Percentiles rank a stretch among this genome's conserved stretches.
Conservation (phyloP, 2,113 vertebrate species). For the Forbesichthys agassizii region DNA sequence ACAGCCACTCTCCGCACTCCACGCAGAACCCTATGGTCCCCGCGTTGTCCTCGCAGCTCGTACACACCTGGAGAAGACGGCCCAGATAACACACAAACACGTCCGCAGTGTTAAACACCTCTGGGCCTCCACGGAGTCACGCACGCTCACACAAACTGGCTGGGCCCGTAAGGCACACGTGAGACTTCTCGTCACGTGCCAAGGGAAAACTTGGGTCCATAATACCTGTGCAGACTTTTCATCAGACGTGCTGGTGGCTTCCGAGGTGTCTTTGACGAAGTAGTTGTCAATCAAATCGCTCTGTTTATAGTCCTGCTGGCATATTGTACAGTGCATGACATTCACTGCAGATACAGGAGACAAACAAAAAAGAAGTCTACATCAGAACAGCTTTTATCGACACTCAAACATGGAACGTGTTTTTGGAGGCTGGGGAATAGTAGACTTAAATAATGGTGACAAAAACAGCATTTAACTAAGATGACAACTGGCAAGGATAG, state of each 20-base stretch:
- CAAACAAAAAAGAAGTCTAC: conserved; percentile 2
- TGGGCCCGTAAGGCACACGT: no score
- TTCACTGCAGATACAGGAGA: conserved; percentile 79
- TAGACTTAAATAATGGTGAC: no score
- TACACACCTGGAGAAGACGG: conserved; percentile 85
- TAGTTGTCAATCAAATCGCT: conserved; percentile 97
- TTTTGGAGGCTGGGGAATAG: no score
- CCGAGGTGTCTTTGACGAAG: conserved; percentile 95
- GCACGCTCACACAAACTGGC: no score
- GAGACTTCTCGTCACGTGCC: no score
- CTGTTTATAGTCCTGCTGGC: conserved; percentile 96
- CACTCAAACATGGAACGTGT: no score
- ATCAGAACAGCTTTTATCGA: neutral
- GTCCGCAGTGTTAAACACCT: neutral
- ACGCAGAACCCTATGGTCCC: conserved; percentile 95
- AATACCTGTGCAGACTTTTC: conserved; percentile 93
- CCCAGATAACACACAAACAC: neutral
- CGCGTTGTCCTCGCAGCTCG: conserved; percentile 97
- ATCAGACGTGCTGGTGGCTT: conserved; percentile 84
- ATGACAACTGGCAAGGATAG: no score
- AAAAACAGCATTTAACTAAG: no score
- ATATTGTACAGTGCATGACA: conserved; percentile 92
- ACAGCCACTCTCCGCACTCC: conserved; percentile 97
- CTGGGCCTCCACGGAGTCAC: neutral
- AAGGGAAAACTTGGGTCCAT: no score